phyloP scores from a whole-genome alignment of 2,797 vertebrate species.

The Leucoraja ocellata region DNA sequence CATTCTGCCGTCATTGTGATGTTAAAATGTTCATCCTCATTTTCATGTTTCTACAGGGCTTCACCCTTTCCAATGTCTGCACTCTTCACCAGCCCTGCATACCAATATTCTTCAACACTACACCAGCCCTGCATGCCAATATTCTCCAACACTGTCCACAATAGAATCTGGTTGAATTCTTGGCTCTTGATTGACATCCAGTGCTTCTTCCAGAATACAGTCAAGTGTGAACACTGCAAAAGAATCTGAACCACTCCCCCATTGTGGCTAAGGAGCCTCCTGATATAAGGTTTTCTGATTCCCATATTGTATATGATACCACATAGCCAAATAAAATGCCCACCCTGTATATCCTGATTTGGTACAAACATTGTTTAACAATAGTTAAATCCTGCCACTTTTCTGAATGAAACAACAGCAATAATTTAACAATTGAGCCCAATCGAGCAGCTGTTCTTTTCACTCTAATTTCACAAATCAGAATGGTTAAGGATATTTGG shows the following conservation, averaged over 20 bases:
- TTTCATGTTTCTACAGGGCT: no score
- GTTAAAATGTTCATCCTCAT: no score
- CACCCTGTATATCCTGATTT: neutral
- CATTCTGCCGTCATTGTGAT: no score
- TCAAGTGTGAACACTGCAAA: neutral
- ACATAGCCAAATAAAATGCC: neutral
- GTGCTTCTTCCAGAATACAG: neutral
- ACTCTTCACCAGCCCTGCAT: no score
- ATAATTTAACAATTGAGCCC: neutral
- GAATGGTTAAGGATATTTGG: neutral
- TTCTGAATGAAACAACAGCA: neutral
- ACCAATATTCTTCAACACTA: no score
- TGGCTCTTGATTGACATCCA: neutral
- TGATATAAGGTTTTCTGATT: neutral
- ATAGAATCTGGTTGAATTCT: neutral
- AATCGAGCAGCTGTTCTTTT: neutral
- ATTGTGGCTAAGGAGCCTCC: neutral
- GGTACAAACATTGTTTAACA: neutral
- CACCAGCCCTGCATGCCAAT: no score
- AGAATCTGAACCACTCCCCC: neutral
- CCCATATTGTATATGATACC: neutral
- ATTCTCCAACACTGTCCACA: neutral
- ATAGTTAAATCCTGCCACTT: neutral
- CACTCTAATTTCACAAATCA: neutral
- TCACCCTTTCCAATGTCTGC: no score